Conservation (phyloP, 2,888 invertebrate species). For the Eupithecia centaureata region DNA sequence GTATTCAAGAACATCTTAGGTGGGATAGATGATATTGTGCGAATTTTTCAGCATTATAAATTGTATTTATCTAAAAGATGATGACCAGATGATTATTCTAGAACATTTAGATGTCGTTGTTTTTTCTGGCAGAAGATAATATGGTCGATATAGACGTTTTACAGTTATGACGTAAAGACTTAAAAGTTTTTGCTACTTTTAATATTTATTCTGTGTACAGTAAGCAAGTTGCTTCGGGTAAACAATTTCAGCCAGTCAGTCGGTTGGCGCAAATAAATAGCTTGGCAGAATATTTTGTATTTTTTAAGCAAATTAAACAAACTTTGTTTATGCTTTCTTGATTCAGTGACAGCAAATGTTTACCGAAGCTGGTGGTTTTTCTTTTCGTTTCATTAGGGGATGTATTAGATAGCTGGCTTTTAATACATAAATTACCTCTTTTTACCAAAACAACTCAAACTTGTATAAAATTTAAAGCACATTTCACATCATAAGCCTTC, state of each 20-base stretch:
- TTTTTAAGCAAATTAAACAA: constrained; percentile 7
- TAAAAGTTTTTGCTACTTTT: constrained; percentile 20
- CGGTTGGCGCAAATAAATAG: constrained; percentile 15
- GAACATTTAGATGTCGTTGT: not conserved
- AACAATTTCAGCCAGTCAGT: constrained; percentile 13
- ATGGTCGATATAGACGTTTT: too few species aligned
- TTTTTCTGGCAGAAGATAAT: not conserved
- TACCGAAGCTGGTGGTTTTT: not conserved
- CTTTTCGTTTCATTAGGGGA: not conserved
- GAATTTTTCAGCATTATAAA: too few species aligned
- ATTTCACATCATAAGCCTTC: constrained; percentile 9
- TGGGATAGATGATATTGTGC: too few species aligned
- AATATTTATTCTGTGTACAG: constrained; percentile 7
- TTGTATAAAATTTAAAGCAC: not conserved
- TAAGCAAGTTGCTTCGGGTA: constrained; percentile 14
- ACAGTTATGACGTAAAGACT: too few species aligned
- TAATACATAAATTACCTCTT: not conserved
- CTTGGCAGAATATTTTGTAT: constrained; percentile 8
- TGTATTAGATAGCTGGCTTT: not conserved
- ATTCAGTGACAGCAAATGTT: constrained; percentile 3
- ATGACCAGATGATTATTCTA: not conserved
- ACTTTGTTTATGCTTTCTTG: constrained; percentile 11
- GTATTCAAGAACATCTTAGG: not conserved
- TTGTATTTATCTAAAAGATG: too few species aligned
- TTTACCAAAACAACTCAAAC: not conserved